Base-by-base conservation (phyloP, 2,113 vertebrate species). In the Erinaceus europaeus region DNA sequence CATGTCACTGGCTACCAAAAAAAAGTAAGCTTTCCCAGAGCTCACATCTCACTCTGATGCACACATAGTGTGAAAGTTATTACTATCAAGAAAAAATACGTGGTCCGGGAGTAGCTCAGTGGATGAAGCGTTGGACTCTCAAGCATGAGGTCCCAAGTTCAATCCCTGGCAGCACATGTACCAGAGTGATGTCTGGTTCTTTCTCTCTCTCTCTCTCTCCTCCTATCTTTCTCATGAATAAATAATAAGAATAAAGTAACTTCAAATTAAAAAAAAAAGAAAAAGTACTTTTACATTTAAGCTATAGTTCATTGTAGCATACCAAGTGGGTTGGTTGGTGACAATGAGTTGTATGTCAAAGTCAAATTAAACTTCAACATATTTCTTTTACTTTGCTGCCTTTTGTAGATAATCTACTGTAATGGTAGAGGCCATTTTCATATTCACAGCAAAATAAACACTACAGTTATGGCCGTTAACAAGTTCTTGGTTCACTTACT, bases 381-480 rank as follows among this genome's bases (percentile, higher is more conserved):
- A 82, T 17, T 50, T 57, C 71, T 72, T 83, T 72, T 36, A 40
- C 86, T 80, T 55, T n/a, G n/a, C n/a, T 72, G 42, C 69, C 15
- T 81, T 82, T 75, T 84, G 74, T 65, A 36, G 80, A 27, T 32
- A 53, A 77, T 64, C 36, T 50, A n/a, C 9, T 71, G 20, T 72
- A 42, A 13, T 42, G 77, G 62, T 72, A 69, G 0, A 91, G 38
- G 53, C n/a, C 23, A 79, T 34, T 53, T 84, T 34, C 8, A 36
- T 57, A 71, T 71, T 46, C n/a, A 75, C 7, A 82, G 75, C 77
- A 85, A 83, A 42, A 52, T 82, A 90, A 90, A 46, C n/a, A n/a
- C n/a, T n/a, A 79, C 18, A 72, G 29, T 55, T 68, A 53, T 48
- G 36, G 79, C 23, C 36, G 13, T 32, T 61, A 44, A 18, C 81